Conservation (phyloP, 2,113 vertebrate genomes). For the Indicator indicator region DNA sequence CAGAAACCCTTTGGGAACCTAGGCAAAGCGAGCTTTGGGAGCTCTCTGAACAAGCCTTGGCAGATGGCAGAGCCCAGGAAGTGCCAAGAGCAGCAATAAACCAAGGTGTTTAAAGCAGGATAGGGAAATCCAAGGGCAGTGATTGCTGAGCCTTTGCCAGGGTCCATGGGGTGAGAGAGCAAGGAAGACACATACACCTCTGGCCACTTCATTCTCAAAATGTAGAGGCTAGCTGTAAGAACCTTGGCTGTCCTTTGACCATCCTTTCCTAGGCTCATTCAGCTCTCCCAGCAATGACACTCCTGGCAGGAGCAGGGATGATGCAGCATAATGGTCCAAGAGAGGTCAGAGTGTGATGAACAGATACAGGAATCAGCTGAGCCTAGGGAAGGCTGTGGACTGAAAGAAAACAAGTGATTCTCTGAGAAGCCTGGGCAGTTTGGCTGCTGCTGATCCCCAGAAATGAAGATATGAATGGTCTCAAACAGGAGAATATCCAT, state of each 20-base stretch:
- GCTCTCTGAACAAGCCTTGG: background rate
- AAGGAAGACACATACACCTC: background rate
- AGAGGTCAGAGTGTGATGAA: background rate
- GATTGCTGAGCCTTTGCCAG: background rate
- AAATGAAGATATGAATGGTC: background rate
- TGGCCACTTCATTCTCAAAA: background rate
- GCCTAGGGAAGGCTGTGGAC: background rate
- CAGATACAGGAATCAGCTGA: background rate
- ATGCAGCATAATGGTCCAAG: background rate
- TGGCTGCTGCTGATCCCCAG: background rate
- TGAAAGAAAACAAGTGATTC: background rate
- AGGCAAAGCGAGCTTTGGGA: background rate
- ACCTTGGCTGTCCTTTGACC: background rate
- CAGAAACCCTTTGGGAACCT: background rate
- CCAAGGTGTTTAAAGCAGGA: background rate
- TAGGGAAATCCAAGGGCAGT: background rate
- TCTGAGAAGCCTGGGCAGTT: background rate
- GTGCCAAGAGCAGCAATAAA: slow-evolving; percentile 15
- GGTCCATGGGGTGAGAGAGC: background rate
- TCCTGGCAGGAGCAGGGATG: background rate
- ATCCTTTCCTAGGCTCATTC: background rate
- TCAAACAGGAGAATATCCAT: background rate
- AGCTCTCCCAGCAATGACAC: fast-evolving
- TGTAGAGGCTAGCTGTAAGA: background rate
- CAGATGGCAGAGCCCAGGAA: background rate